Evolutionary conservation across 2,113 vertebrate species (phyloP).

Genomic region (Sterrhoptilus dennistouni): DNA sequence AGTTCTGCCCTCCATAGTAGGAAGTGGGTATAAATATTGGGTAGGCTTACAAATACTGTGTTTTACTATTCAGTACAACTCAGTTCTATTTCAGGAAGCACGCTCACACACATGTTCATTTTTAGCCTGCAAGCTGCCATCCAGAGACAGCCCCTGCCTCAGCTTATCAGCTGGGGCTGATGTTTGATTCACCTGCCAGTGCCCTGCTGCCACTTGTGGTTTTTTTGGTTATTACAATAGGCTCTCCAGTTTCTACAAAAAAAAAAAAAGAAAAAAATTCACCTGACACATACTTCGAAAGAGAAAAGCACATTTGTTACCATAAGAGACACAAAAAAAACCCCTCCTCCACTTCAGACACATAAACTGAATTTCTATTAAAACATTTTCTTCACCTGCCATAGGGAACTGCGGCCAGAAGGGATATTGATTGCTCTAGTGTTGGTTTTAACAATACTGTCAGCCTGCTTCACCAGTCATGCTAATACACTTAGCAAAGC

Average conservation of each 20-base stretch:
- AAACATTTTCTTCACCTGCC: conserved; percentile 16
- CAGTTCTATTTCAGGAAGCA: background rate
- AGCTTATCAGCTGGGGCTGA: background rate
- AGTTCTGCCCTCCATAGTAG: background rate
- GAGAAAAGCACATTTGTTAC: background rate
- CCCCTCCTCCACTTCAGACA: background rate
- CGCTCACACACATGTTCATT: fast-evolving
- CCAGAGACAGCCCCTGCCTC: background rate
- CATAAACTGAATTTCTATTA: background rate
- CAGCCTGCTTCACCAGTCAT: background rate
- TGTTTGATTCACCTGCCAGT: background rate
- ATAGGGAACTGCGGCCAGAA: background rate
- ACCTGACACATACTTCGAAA: background rate
- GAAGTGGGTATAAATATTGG: background rate
- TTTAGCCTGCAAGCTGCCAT: background rate
- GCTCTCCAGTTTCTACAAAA: background rate
- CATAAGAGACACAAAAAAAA: background rate
- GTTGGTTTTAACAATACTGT: background rate
- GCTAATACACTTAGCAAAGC: background rate
- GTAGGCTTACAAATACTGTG: background rate
- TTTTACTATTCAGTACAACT: background rate
- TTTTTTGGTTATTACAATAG: background rate
- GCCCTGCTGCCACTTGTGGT: background rate
- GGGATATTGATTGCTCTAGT: background rate
- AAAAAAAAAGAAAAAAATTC: background rate